These are phyloP conservation scores for Tuberolachnus salignus DNA, from an alignment of 2,888 invertebrate genomes.

Conservation along the genomic window DNA sequence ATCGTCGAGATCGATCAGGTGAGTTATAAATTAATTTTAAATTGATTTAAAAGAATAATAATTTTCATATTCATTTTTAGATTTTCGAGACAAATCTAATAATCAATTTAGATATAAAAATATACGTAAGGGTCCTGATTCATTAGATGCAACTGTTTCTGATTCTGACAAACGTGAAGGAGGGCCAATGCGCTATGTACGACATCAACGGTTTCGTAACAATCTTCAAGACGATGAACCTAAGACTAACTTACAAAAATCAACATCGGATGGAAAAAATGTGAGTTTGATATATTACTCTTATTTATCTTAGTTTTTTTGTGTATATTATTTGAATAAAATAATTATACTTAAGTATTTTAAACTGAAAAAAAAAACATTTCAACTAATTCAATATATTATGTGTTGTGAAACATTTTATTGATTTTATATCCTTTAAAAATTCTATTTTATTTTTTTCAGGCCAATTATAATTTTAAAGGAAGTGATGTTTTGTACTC, in stretches of 20 bases:
- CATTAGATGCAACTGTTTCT: slow-evolving; percentile 20
- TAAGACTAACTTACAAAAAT: slow-evolving; percentile 22
- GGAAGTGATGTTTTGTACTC: slow-evolving; percentile 54
- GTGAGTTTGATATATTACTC: neutral
- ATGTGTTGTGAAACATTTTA: neutral
- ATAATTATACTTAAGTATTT: slow-evolving; percentile 2
- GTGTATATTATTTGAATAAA: slow-evolving; percentile 17
- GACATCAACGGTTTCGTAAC: slow-evolving; percentile 48
- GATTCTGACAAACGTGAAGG: slow-evolving; percentile 51
- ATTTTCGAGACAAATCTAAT: slow-evolving; percentile 58
- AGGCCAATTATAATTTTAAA: slow-evolving; percentile 51
- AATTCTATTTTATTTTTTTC: slow-evolving; percentile 35
- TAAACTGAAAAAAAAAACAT: neutral
- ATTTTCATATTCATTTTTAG: slow-evolving; percentile 9
- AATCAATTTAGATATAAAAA: slow-evolving; percentile 57
- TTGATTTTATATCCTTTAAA: slow-evolving; percentile 3
- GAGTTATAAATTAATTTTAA: neutral
- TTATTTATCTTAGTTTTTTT: slow-evolving; percentile 1
- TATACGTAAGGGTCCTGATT: slow-evolving; percentile 47
- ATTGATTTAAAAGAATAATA: no score
- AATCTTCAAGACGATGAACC: slow-evolving; percentile 47
- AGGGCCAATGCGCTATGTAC: slow-evolving; percentile 44
- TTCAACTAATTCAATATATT: neutral
- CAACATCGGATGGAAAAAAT: slow-evolving; percentile 36
- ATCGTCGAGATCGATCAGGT: slow-evolving; percentile 48